phyloP scores from a whole-genome alignment of 1,140 invertebrate genomes.

The Drosophila biarmipes region DNA sequence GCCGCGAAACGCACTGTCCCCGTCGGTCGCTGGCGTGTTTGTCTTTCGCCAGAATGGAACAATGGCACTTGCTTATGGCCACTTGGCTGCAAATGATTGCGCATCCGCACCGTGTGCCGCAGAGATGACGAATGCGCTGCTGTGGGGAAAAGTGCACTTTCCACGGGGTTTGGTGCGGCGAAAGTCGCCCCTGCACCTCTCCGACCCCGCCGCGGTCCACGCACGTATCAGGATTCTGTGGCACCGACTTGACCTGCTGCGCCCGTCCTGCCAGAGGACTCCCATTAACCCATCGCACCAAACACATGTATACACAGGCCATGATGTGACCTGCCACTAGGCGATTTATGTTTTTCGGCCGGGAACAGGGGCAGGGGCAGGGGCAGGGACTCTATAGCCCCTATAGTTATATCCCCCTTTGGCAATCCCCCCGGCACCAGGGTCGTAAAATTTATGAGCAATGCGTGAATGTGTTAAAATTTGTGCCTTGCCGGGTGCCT shows the following conservation, averaged over 20 bases:
- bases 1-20: conserved; percentile 12
- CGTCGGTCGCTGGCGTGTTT: background rate
- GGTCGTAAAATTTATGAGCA: conserved; percentile 67
- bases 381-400: background rate
- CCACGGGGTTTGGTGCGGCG: background rate
- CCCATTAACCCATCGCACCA: conserved; percentile 11
- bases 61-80: conserved; percentile 32
- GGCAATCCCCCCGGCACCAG: conserved; percentile 10
- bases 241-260: conserved; percentile 9
- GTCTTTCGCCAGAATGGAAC: conserved; percentile 5
- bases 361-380: background rate
- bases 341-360: conserved; percentile 24
- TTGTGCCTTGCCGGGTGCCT: conserved; percentile 25
- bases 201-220: conserved; percentile 1
- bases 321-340: conserved; percentile 31
- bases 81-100: conserved; percentile 53
- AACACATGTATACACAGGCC: conserved; percentile 1
- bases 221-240: conserved; percentile 37
- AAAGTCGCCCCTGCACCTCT: background rate
- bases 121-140: conserved; percentile 12
- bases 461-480: conserved; percentile 58
- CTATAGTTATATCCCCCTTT: background rate
- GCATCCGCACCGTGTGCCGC: conserved; percentile 36
- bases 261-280: background rate
- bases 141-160: conserved; percentile 21